Evolutionary conservation across 2,113 vertebrate genomes (phyloP).

Genomic region (Panthera leo): DNA sequence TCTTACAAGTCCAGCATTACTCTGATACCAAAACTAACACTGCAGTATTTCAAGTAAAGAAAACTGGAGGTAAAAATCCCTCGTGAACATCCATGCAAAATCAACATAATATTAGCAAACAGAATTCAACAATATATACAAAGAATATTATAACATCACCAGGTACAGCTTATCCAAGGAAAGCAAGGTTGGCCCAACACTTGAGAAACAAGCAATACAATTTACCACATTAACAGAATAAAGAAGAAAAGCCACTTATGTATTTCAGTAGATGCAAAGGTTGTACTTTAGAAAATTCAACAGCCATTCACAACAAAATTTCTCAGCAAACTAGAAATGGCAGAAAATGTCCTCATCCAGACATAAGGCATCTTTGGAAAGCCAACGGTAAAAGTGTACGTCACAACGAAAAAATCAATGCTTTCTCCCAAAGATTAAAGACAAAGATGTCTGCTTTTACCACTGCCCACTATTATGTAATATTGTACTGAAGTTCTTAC

Average conservation of each 20-base stretch:
- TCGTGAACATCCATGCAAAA: background rate
- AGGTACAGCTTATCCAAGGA: background rate
- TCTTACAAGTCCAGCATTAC: background rate
- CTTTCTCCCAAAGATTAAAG: background rate
- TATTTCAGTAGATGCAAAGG: background rate
- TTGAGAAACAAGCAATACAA: background rate
- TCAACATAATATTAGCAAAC: background rate
- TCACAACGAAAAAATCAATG: background rate
- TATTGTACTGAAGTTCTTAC: background rate
- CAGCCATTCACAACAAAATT: background rate
- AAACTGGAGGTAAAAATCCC: background rate
- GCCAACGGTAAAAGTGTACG: background rate
- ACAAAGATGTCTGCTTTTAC: background rate
- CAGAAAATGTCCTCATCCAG: background rate
- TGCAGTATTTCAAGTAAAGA: background rate
- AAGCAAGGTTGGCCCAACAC: background rate
- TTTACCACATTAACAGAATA: slow-evolving; percentile 4
- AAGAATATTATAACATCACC: background rate
- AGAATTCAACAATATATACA: background rate
- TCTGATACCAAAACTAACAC: background rate
- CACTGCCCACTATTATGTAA: background rate
- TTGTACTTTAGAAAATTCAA: background rate
- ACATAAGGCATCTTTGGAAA: background rate
- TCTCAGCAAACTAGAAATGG: background rate
- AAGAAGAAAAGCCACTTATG: background rate